Percentiles rank a stretch among this genome's conserved stretches.
Conservation (phyloP, 2,888 invertebrate species). For the Falcaria lacertinaria region DNA sequence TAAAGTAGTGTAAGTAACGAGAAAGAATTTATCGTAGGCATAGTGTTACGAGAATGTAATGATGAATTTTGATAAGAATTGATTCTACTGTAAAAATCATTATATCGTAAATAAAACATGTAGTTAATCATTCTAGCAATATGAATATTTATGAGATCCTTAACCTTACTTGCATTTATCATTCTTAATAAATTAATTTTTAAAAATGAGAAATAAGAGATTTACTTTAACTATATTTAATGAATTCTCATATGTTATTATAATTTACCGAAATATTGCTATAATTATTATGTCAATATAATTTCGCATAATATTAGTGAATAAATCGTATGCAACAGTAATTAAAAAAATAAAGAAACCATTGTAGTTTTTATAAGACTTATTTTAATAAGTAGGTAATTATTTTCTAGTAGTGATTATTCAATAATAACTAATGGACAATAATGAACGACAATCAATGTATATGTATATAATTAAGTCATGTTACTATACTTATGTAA, state of each 20-base stretch:
- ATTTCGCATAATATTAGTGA: too few relatives aligned
- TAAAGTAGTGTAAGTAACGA: constrained; percentile 54
- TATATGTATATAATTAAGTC: constrained; percentile 56
- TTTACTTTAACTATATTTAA: too few relatives aligned
- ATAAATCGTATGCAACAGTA: neutral
- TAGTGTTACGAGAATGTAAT: constrained; percentile 38
- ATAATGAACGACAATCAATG: constrained; percentile 58
- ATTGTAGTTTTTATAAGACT: neutral
- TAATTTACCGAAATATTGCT: too few relatives aligned
- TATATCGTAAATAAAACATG: neutral
- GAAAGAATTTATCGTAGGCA: constrained; percentile 68
- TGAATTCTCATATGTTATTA: too few relatives aligned
- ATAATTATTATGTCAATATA: too few relatives aligned
- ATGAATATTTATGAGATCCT: neutral
- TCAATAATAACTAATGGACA: constrained; percentile 40
- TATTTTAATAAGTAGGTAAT: neutral
- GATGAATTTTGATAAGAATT: constrained; percentile 46
- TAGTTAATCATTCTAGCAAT: neutral
- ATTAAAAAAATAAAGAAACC: neutral
- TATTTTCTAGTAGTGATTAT: neutral
- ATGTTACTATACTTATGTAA: constrained; percentile 55
- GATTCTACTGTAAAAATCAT: constrained; percentile 33
- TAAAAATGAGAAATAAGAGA: too few relatives aligned
- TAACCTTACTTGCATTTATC: too few relatives aligned
- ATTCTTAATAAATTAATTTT: too few relatives aligned